Evolutionary conservation across 2,113 vertebrate species (phyloP), one percentile per base, ranked within the genome.

Genomic region (Chaetodon auriga): DNA sequence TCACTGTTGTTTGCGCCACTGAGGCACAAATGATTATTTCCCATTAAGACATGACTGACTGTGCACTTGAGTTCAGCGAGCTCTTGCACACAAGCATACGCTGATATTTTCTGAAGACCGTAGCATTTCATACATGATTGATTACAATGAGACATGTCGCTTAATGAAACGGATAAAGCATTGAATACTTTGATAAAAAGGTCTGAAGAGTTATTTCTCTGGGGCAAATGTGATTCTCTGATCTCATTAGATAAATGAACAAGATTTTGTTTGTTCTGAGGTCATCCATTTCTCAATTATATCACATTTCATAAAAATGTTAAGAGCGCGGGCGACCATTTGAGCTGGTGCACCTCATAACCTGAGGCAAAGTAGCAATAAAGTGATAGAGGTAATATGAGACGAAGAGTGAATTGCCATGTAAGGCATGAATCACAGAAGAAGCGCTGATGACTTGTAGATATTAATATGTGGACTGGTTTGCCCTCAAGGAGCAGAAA

Each of bases 331-430:
- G 43, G 35, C 9, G 71, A 74, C 35, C 49, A 35, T 80, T 78
- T 54, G 78, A 82, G 78, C 75, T 13, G 25, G 53, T 70, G 72
- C 43, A 66, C 84, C 84, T 90, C 30, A 54, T 84, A 80, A 78
- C 84, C 86, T 83, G 86, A 91, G 82, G 81, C 80, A 76, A 70
- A 74, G 80, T 30, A 79, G 58, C 71, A 51, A 23, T 36, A 80
- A 64, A 46, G 38, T 25, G 61, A 82, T 69, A 35, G 10, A 60
- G 35, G 55, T 78, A 68, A 76, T 53, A 57, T 7, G 23, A 70
- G 46, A 57, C 60, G 75, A 75, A 76, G 70, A 74, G 45, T 41
- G 36, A 72, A 75, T 69, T 68, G 75, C 49, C 71, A 73, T 55
- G 12, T 60, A 78, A 83, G 68, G 68, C 61, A 78, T 43, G 3